Percentiles rank a stretch among this genome's conserved stretches.
phyloP scores from a whole-genome alignment of 1,140 invertebrate species.

The Antheraea mylitta region DNA sequence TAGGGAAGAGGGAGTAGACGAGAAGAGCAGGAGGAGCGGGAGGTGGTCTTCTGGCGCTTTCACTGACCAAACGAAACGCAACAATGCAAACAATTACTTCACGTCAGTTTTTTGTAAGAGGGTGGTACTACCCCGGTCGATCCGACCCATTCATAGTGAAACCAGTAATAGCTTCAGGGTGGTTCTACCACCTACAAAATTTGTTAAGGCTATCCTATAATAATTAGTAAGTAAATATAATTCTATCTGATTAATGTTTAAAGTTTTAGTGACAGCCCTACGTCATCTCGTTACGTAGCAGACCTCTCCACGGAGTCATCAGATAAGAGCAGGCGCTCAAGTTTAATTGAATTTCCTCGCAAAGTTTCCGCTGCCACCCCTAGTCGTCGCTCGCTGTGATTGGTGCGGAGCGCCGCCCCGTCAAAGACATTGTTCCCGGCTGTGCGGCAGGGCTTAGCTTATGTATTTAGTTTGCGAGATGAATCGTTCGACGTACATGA shows the following conservation, averaged over 20 bases:
- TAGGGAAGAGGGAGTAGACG: too few species aligned
- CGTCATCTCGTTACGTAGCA: slow-evolving; percentile 54
- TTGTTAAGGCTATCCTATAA: too few species aligned
- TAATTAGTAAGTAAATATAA: not conserved
- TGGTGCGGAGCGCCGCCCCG: slow-evolving; percentile 37
- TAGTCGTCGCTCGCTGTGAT: slow-evolving; percentile 39
- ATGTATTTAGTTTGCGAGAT: slow-evolving; percentile 19
- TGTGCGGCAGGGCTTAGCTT: slow-evolving; percentile 20
- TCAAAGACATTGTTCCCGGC: slow-evolving; percentile 59
- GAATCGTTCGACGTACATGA: slow-evolving; percentile 22
- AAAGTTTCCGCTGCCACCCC: slow-evolving; percentile 60
- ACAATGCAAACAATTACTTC: too few species aligned
- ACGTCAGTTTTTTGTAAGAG: too few species aligned
- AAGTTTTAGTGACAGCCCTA: slow-evolving; percentile 40
- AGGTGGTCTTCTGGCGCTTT: too few species aligned
- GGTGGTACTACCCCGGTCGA: too few species aligned
- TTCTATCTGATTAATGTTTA: not conserved
- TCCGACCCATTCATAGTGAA: too few species aligned
- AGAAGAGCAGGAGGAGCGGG: too few species aligned
- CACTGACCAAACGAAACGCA: too few species aligned
- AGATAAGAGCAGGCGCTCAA: slow-evolving; percentile 66
- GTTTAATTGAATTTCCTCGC: slow-evolving; percentile 69
- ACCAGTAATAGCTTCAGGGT: too few species aligned
- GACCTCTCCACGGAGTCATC: slow-evolving; percentile 57
- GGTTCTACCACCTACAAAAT: too few species aligned